Conservation (phyloP, 2,888 invertebrate genomes). For the Andricus curvator region DNA sequence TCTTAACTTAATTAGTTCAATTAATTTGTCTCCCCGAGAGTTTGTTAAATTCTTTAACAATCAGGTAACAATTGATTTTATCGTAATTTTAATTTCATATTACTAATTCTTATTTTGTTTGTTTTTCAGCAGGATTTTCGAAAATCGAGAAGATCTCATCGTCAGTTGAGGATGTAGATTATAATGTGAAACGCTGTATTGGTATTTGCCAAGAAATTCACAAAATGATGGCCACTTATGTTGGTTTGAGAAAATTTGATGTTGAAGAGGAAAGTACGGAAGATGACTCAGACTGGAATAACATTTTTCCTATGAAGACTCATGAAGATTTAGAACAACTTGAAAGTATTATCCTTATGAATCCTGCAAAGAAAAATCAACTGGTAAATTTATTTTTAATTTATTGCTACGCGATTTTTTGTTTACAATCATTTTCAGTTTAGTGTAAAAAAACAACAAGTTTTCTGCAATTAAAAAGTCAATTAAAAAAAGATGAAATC, state of each 20-base stretch:
- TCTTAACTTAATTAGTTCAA: not conserved
- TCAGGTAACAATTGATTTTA: not conserved
- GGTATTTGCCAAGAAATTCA: slow-evolving; percentile 10
- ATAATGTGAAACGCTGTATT: not conserved
- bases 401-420: not conserved
- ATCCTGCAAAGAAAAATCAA: not conserved
- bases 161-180: not conserved
- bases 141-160: not conserved
- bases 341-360: not conserved
- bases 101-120: not conserved
- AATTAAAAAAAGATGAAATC: no score
- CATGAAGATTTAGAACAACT: not conserved
- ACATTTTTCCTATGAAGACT: not conserved
- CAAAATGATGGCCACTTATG: not conserved
- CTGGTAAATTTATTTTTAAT: not conserved
- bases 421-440: no score
- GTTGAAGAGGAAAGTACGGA: not conserved
- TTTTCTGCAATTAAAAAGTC: no score
- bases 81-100: not conserved
- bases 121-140: not conserved
- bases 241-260: not conserved
- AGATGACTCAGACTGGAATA: not conserved
- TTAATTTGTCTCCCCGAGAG: not conserved
- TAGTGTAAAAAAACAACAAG: no score
- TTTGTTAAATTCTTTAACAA: not conserved